A percentile compares a stretch with the other conserved stretches of the same genome.
Evolutionary conservation across 2,797 vertebrate species (phyloP).

Genomic region (Gallinago stenura): DNA sequence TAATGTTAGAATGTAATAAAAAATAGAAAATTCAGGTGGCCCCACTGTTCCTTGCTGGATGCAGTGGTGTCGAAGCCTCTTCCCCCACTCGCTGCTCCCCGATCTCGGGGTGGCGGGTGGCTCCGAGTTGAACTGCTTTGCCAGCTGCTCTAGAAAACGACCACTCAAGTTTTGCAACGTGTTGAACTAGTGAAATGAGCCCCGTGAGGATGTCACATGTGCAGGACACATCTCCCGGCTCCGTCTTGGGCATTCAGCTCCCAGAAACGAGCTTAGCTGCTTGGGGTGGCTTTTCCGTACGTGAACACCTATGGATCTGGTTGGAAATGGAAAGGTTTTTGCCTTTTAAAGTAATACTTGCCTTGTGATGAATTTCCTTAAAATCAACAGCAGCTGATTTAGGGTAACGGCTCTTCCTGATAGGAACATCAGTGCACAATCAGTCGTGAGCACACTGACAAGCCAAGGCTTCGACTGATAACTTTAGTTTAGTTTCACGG

Average conservation of each 20-base stretch:
- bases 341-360: constrained; percentile 34
- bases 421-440: constrained; percentile 67
- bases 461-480: constrained; percentile 78
- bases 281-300: background rate
- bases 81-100: background rate
- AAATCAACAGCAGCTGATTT: constrained; percentile 71
- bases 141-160: constrained; percentile 37
- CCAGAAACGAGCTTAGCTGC: background rate
- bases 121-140: background rate
- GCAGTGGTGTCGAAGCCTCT: background rate
- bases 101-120: background rate
- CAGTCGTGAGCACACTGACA: constrained; percentile 74
- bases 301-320: background rate
- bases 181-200: constrained; percentile 12
- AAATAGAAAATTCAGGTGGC: background rate
- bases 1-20: too few species aligned
- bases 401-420: constrained; percentile 59
- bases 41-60: background rate
- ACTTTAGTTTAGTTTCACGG: constrained; percentile 69
- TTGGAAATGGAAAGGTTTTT: background rate
- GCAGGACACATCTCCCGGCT: background rate
- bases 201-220: background rate
- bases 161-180: constrained; percentile 26
- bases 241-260: background rate
- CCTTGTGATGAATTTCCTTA: constrained; percentile 65